phyloP scores from a whole-genome alignment of 2,888 invertebrate species.

The Platycheirus rosarum region DNA sequence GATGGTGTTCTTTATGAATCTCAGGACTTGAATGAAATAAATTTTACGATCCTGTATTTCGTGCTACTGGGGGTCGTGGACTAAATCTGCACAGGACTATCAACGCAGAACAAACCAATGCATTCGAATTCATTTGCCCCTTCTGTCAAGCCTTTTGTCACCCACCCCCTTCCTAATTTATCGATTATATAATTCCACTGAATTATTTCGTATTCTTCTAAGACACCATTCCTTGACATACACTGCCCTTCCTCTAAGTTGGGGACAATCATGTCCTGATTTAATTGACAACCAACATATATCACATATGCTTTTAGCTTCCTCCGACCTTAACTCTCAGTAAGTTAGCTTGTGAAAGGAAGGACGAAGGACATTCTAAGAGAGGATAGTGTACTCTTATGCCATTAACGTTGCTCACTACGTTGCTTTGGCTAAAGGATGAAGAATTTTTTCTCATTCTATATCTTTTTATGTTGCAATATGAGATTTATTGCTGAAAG shows the following conservation, averaged over 20 bases:
- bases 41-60: slow-evolving; percentile 58
- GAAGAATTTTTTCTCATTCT: slow-evolving; percentile 6
- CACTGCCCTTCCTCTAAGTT: no score
- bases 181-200: slow-evolving; percentile 49
- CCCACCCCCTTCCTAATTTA: no score
- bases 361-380: slow-evolving; percentile 5
- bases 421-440: slow-evolving; percentile 23
- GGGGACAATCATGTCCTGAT: slow-evolving; percentile 79
- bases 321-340: slow-evolving; percentile 55
- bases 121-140: slow-evolving; percentile 40
- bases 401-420: slow-evolving; percentile 4
- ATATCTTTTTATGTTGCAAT: slow-evolving; percentile 43
- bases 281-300: slow-evolving; percentile 80
- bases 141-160: slow-evolving; percentile 37
- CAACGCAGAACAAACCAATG: slow-evolving; percentile 37
- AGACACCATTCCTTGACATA: no score
- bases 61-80: slow-evolving; percentile 51
- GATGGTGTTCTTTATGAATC: slow-evolving; percentile 19
- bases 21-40: slow-evolving; percentile 30
- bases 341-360: slow-evolving; percentile 3
- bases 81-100: slow-evolving; percentile 44
- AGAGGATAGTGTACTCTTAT: slow-evolving; percentile 19
- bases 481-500: slow-evolving; percentile 65
- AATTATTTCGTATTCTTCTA: slow-evolving; percentile 26
- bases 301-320: slow-evolving; percentile 69